Base-by-base conservation (phyloP, 2,113 vertebrate genomes). In the Anolis sagrei region DNA sequence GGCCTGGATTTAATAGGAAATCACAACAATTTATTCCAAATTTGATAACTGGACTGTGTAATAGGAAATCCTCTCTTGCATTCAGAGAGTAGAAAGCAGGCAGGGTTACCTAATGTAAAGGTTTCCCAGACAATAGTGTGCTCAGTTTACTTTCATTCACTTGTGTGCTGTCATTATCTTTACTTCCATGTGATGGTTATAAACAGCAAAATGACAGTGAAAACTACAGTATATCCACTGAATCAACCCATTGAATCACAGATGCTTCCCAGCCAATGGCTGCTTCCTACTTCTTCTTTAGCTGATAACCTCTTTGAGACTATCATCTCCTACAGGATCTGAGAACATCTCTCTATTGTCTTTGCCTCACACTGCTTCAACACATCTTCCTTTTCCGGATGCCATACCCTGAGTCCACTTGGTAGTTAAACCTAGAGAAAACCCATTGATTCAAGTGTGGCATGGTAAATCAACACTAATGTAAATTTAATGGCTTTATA, bases 141-240 rank as follows among this genome's bases (percentile, higher is more conserved):
- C 88, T 73, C 86, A 76, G 82, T 94, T 95, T 74, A 77, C 85
- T 95, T 95, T 94, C 88, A 88, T 95, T 93, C 91, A 76, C 81
- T 64, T 73, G 3, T 3, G 90, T 19, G 0, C 82, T 93, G 66
- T 93, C 85, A 88, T 93, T 93, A 91, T 91, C 86, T 62, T 82
- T 86, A 88, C 44, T 92, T 82, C 92, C 89, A 80, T 91, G 88
- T 64, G 89, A 86, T 94, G 87, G 91, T 95, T 94, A 87, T 89
- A 85, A 64, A 79, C 92, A 89, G 86, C 79, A 86, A 79, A 89
- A 84, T 92, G 94, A 84, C 89, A 91, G 89, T 85, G 85, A 44
- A n/a, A 16, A 44, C 68, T 82, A 8, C 58, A 82, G 48, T 92
- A 81, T 21, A 79, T n/a, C 86, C 91, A 61, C 64, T 34, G 39